Evolutionary conservation across 2,113 vertebrate species (phyloP).

Genomic region (Orcinus orca): DNA sequence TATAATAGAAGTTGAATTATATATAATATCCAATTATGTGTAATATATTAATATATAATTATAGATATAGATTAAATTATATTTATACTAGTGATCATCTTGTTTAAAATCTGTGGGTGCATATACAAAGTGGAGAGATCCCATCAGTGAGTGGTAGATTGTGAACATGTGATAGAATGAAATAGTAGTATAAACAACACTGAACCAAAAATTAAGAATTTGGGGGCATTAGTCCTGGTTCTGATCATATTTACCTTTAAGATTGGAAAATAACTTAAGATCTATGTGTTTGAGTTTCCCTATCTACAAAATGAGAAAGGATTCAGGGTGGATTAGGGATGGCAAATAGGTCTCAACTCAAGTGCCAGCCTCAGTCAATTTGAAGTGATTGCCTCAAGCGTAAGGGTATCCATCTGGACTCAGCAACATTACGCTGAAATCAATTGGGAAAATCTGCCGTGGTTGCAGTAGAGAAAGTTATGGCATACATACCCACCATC

Average conservation of each 20-base stretch:
- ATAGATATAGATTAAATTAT: neutral
- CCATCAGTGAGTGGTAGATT: neutral
- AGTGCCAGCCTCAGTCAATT: slow-evolving; percentile 1
- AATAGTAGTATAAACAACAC: neutral
- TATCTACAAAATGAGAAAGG: neutral
- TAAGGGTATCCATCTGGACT: neutral
- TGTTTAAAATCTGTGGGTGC: neutral
- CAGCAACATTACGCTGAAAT: neutral
- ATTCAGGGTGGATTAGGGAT: neutral
- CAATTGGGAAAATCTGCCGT: neutral
- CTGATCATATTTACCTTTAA: neutral
- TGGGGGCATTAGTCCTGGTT: neutral
- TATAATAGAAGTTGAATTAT: neutral
- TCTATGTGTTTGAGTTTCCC: neutral
- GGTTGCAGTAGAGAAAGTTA: neutral
- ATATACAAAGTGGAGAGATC: neutral
- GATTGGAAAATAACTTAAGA: neutral
- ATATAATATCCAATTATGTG: neutral
- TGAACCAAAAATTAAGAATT: neutral
- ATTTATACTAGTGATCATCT: neutral
- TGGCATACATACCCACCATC: neutral
- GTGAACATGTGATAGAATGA: neutral
- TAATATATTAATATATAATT: neutral
- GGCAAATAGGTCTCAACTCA: neutral
- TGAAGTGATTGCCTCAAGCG: neutral